A percentile compares a stretch with the other conserved stretches of the same genome.
Evolutionary conservation across 2,113 vertebrate species (phyloP).

Genomic region (Myotis lucifugus): DNA sequence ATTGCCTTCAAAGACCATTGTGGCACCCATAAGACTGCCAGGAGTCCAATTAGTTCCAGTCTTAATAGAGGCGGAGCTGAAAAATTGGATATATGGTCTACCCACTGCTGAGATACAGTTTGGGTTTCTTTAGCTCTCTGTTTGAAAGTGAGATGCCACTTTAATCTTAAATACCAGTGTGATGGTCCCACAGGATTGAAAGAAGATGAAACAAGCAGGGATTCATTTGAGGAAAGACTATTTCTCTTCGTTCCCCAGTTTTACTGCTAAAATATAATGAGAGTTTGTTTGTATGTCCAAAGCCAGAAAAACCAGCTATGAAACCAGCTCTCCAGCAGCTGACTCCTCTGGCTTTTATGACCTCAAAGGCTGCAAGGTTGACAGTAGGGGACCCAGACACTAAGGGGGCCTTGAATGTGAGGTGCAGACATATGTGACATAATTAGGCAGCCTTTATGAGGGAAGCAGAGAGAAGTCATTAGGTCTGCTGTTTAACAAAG

Average conservation of each 20-base stretch:
- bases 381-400: slow-evolving; percentile 71
- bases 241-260: slow-evolving; percentile 1
- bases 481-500: slow-evolving; percentile 76
- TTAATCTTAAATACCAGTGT: slow-evolving; percentile 41
- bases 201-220: slow-evolving; percentile 36
- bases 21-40: background rate
- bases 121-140: background rate
- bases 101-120: slow-evolving; percentile 15
- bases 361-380: slow-evolving; percentile 50
- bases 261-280: slow-evolving; percentile 64
- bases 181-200: background rate
- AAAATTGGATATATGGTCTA: background rate
- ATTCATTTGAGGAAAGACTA: background rate
- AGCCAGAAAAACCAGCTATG: slow-evolving; percentile 45
- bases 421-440: slow-evolving; percentile 50
- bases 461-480: slow-evolving; percentile 78
- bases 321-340: slow-evolving; percentile 45
- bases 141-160: slow-evolving; percentile 59
- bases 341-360: slow-evolving; percentile 66
- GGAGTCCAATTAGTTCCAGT: slow-evolving; percentile 19
- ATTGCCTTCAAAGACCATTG: background rate
- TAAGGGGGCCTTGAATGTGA: slow-evolving; percentile 38
- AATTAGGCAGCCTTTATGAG: slow-evolving; percentile 77
- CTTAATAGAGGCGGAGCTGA: background rate
- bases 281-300: slow-evolving; percentile 40